These are phyloP conservation scores for Meiosimyza platycephala DNA, from an alignment of 2,888 invertebrate species.

Conservation along the genomic window DNA sequence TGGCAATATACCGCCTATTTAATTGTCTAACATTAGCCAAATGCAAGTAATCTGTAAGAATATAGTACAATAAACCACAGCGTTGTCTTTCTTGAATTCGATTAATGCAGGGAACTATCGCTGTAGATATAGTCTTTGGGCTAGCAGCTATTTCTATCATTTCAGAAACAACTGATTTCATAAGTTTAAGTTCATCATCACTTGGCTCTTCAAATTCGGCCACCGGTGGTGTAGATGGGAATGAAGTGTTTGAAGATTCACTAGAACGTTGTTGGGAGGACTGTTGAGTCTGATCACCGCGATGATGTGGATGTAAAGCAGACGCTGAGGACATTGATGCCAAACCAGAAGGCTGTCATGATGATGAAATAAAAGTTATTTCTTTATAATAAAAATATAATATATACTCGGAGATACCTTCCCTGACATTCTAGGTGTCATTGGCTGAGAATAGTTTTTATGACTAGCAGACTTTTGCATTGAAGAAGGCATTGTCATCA, in stretches of 20 bases:
- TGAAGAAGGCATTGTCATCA: constrained; percentile 50
- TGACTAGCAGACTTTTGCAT: constrained; percentile 66
- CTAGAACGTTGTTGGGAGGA: constrained; percentile 8
- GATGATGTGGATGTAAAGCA: constrained; percentile 28
- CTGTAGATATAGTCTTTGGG: constrained; percentile 49
- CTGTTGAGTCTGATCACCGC: constrained; percentile 41
- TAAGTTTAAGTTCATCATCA: constrained; percentile 50
- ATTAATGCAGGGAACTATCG: constrained; percentile 52
- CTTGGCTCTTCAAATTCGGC: constrained; percentile 55
- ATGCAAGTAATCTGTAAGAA: constrained; percentile 64
- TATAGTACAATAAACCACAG: constrained; percentile 60
- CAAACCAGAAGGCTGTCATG: constrained; percentile 12
- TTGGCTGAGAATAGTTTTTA: constrained; percentile 61
- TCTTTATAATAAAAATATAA: neutral
- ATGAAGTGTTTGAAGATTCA: constrained; percentile 7
- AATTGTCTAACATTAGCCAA: constrained; percentile 56
- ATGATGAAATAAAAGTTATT: neutral
- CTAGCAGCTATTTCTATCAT: constrained; percentile 56
- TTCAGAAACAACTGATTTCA: constrained; percentile 57
- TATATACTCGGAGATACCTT: constrained; percentile 50
- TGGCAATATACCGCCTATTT: constrained; percentile 65
- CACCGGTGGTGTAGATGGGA: constrained; percentile 46
- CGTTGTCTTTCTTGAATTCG: constrained; percentile 57
- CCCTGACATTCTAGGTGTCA: constrained; percentile 54
- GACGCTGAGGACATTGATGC: constrained; percentile 31